Evolutionary conservation across 2,888 invertebrate species (phyloP).

Genomic region (Pinctada fucata): DNA sequence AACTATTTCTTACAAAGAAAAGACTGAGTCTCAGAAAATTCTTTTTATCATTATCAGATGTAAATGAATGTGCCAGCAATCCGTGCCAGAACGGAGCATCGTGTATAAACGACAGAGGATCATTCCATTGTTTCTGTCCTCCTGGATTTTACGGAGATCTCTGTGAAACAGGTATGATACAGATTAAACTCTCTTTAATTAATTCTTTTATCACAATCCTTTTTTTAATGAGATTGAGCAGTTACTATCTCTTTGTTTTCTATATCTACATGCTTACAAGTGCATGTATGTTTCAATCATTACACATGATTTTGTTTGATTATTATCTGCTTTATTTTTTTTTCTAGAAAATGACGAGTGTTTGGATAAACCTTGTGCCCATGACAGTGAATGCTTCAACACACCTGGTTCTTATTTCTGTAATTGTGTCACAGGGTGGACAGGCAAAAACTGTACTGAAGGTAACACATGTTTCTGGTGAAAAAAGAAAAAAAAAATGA

Average conservation of each 20-base stretch:
- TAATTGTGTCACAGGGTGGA: slow-evolving; percentile 50
- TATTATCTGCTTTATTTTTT: not conserved
- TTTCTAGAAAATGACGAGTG: slow-evolving; percentile 48
- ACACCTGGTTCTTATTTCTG: slow-evolving; percentile 51
- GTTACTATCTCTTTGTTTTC: too few relatives aligned
- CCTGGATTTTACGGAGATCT: slow-evolving; percentile 49
- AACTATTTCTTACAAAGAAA: too few relatives aligned
- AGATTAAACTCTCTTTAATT: too few relatives aligned
- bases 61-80: slow-evolving; percentile 41
- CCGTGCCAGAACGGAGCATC: slow-evolving; percentile 53
- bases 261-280: too few relatives aligned
- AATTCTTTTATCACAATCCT: too few relatives aligned
- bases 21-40: too few relatives aligned
- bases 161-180: slow-evolving; percentile 38
- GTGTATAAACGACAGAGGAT: slow-evolving; percentile 54
- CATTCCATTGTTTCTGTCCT: slow-evolving; percentile 53
- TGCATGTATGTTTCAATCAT: too few relatives aligned
- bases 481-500: too few relatives aligned
- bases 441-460: slow-evolving; percentile 46
- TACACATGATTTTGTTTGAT: too few relatives aligned
- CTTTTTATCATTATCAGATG: not conserved
- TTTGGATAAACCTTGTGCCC: slow-evolving; percentile 47
- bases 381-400: slow-evolving; percentile 47
- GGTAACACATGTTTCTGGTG: slow-evolving; percentile 28
- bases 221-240: too few relatives aligned